Evolutionary conservation across 1,140 invertebrate species (phyloP), one percentile per base, ranked within the genome.

Genomic region (Anoplophora glabripennis): DNA sequence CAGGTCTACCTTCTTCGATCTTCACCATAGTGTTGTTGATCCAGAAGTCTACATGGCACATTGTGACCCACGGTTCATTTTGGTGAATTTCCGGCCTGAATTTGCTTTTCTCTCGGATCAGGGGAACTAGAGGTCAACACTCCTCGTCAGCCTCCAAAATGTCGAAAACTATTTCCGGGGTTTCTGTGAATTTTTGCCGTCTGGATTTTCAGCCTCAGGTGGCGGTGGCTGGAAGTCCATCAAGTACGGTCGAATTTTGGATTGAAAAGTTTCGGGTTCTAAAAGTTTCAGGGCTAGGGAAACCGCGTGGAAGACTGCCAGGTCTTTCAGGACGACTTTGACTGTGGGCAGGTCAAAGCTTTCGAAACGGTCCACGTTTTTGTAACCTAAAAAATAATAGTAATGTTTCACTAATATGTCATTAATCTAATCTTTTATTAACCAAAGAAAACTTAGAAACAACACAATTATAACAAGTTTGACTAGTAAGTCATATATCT

Each of bases 1-100:
- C 62, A 0, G 80, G 72, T 17, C 71, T 51, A 0, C 70, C 72
- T 42, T 49, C 49, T 40, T 57, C 34, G 14, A 67, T 53, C 12
- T 55, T 63, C 1, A 67, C 28, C 70, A 87, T 76, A 0, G 84
- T 74, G 59, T 87, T 87, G 63, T 84, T 86, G 3, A 78, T 72
- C 85, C 84, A 86, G 34, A 84, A 77, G 69, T 87, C 85, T 1
- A 76, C 72, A 52, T 86, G 85, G 3, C 77, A 68, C 11, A 81
- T 76, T 0, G 78, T 80, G 0, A 76, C 77, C 68, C 77, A 85
- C 0, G 75, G 74, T 51, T 80, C 75, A 0, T 66, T 67, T 64
- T 0, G 70, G 62, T 47, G 76, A 72, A 0, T 59, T 28, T 7
- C 59, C 41, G 2, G 2, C 5, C 21, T 5, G 5, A 28, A 0